Evolutionary conservation across 1,140 invertebrate species (phyloP).

Genomic region (Anagrus nilaparvatae): DNA sequence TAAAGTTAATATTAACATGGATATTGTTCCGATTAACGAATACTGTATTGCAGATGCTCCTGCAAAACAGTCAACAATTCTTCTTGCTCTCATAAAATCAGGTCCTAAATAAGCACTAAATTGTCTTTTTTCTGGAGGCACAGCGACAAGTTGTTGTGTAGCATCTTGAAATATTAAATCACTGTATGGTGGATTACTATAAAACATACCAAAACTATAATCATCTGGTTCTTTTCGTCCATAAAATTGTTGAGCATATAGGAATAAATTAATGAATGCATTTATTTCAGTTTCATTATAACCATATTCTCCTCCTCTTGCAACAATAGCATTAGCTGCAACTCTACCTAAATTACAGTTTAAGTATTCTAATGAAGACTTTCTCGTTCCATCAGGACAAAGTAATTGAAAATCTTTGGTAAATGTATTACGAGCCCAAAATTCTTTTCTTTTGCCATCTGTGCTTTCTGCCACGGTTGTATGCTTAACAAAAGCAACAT

Average conservation of each 20-base stretch:
- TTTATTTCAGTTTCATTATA: conserved; percentile 73
- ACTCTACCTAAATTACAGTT: conserved; percentile 86
- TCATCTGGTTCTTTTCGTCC: conserved; percentile 74
- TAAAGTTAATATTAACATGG: conserved; percentile 20
- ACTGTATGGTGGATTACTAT: conserved; percentile 64
- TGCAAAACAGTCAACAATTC: conserved; percentile 68
- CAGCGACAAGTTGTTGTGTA: conserved; percentile 67
- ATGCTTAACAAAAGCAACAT: conserved; percentile 91
- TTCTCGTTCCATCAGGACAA: conserved; percentile 83
- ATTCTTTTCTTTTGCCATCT: conserved; percentile 77
- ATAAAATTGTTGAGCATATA: conserved; percentile 86
- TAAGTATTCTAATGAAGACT: conserved; percentile 65
- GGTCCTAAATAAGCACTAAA: conserved; percentile 60
- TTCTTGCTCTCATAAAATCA: conserved; percentile 65
- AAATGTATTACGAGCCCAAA: conserved; percentile 88
- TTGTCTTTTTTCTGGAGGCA: conserved; percentile 52
- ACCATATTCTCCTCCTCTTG: conserved; percentile 56
- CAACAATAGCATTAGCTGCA: conserved; percentile 84
- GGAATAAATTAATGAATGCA: conserved; percentile 76
- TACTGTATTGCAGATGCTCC: conserved; percentile 30
- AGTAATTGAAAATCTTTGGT: conserved; percentile 87
- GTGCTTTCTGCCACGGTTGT: conserved; percentile 86
- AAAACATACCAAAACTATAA: conserved; percentile 87
- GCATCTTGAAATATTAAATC: conserved; percentile 91
- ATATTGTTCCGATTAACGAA: conserved; percentile 25